A percentile compares a stretch with the other conserved stretches of the same genome.
These are phyloP conservation scores for Chelonia mydas DNA, from an alignment of 2,797 vertebrate genomes.

Conservation along the genomic window DNA sequence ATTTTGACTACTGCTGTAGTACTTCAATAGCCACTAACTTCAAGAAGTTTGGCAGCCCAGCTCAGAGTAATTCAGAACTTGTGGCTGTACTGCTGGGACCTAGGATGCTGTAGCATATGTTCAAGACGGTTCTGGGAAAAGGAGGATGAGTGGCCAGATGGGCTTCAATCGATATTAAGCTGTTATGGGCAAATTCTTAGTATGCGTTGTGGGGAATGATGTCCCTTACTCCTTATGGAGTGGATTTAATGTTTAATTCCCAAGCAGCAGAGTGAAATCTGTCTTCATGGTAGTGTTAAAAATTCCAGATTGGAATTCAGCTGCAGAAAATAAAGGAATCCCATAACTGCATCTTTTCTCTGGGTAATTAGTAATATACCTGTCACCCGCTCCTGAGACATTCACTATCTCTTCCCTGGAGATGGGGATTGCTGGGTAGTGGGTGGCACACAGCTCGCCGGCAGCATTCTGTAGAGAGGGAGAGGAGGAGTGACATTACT, in stretches of 20 bases:
- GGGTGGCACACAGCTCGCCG: slow-evolving; percentile 83
- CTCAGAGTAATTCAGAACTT: neutral
- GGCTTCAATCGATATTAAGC: neutral
- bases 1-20: slow-evolving; percentile 2
- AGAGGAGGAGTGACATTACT: neutral
- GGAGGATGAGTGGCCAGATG: neutral
- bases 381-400: slow-evolving; percentile 93
- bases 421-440: slow-evolving; percentile 86
- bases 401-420: slow-evolving; percentile 84
- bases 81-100: neutral
- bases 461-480: slow-evolving; percentile 22
- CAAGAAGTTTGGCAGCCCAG: neutral
- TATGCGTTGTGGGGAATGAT: neutral
- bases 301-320: neutral
- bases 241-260: neutral
- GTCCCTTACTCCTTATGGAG: neutral
- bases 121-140: neutral
- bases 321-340: slow-evolving; percentile 1
- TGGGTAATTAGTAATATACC: slow-evolving; percentile 72
- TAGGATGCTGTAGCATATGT: slow-evolving; percentile 25
- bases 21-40: neutral
- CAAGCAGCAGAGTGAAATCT: neutral
- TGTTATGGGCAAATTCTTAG: neutral
- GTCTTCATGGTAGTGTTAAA: slow-evolving; percentile 2
- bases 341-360: neutral